Base-by-base conservation (phyloP, 2,888 invertebrate species). In the Azorinus chamasolen region DNA sequence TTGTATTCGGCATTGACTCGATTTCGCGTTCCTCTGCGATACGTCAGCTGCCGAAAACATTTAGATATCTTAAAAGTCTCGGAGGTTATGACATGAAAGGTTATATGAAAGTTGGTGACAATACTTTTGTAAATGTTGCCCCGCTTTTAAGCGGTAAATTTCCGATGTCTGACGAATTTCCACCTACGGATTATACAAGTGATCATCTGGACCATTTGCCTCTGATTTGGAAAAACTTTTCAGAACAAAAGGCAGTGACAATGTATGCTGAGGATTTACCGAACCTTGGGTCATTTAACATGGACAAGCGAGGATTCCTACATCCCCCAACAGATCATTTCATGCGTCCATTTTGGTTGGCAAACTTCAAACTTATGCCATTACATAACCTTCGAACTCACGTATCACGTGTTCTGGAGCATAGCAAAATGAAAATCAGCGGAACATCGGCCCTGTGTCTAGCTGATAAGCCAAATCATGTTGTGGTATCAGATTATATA, bases 391-490 rank as follows among this genome's bases (percentile, higher is more conserved):
- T 69, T 12, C 51, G 76, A 2, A 65, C 71, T n/a, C 51, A 58
- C 43, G 68, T 68, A 8, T 55, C 66, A 10, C 50, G 70, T 18
- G 41, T 48, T 4, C 61, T 79, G 3, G 79, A 79, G 55, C 55
- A 77, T 20, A 63, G 63, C 22, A 79, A 74, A 48, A 12, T 83
- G 2, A 70, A 73, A 16, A 27, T 83, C 8, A 48, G 51, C 0
- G 63, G 75, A 27, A 55, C 48, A 3, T 79, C 79, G 5, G 58
- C 71, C 43, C 43, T 83, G 37, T 97, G 97, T 88, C 94, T 96
- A 37, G 96, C 96, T 0, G 95, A 95, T 32, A 68, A 53, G n/a
- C 69, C 78, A 24, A 94, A 96, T 54, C 97, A 96, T 90, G 93
- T 83, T 2, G 64, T 93, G 86, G 79, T 87, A 51, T 58, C 91